Evolutionary conservation across 1,140 invertebrate species (phyloP).

Genomic region (Caenorhabditis tropicalis): DNA sequence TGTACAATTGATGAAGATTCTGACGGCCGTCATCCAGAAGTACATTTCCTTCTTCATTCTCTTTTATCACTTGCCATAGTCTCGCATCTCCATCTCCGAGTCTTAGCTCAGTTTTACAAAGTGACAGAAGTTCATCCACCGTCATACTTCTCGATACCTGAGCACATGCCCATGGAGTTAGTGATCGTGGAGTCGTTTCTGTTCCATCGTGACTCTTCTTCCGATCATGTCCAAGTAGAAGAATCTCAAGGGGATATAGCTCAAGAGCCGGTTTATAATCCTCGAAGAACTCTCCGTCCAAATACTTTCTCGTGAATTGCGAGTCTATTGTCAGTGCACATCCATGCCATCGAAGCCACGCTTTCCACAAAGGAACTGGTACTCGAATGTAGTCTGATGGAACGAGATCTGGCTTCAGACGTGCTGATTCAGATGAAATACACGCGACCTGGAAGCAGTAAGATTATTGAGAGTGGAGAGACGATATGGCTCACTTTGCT

Average conservation of each 20-base stretch:
- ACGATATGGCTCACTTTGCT: conserved; percentile 21
- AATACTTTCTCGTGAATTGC: conserved; percentile 48
- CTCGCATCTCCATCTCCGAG: conserved; percentile 34
- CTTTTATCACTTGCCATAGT: conserved; percentile 30
- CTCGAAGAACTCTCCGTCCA: conserved; percentile 46
- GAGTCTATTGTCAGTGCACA: conserved; percentile 40
- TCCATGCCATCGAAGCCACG: conserved; percentile 49
- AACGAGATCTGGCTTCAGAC: conserved; percentile 2
- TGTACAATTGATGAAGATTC: conserved; percentile 37
- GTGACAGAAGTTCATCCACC: conserved; percentile 2
- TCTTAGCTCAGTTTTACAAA: conserved; percentile 47
- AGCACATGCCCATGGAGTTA: conserved; percentile 51
- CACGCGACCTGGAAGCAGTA: conserved; percentile 49
- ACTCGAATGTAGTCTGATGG: conserved; percentile 38
- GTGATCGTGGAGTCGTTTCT: neutral
- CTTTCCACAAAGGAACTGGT: conserved; percentile 50
- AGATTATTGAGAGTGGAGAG: no score
- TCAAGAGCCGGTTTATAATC: conserved; percentile 45
- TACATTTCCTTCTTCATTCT: conserved; percentile 43
- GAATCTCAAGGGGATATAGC: conserved; percentile 45
- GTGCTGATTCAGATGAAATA: conserved; percentile 45
- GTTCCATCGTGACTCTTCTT: conserved; percentile 43
- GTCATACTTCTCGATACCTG: conserved; percentile 51
- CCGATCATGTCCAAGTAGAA: conserved; percentile 49
- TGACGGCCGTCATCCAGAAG: conserved; percentile 41